Evolutionary conservation across 2,797 vertebrate species (phyloP).

Genomic region (Gymnothorax javanicus): DNA sequence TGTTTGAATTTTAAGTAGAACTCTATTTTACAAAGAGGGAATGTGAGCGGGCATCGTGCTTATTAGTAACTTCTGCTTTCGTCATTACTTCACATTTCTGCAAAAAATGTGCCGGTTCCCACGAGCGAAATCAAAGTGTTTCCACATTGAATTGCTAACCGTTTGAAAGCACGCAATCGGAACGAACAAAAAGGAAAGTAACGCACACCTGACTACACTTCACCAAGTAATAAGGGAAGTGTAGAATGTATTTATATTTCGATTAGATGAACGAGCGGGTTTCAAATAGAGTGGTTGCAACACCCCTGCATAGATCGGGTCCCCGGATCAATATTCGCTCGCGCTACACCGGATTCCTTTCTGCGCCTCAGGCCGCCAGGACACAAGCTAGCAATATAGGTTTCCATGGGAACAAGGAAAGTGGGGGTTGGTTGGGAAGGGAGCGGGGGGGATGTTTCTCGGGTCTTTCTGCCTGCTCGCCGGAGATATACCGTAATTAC

Average conservation of each 20-base stretch:
- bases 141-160: not conserved
- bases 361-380: conserved; percentile 43
- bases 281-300: conserved; percentile 11
- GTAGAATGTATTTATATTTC: conserved; percentile 8
- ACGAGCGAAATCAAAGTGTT: not conserved
- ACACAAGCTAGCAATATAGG: conserved; percentile 47
- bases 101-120: not conserved
- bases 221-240: not conserved
- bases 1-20: not conserved
- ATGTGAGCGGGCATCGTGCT: not conserved
- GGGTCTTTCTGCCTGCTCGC: conserved; percentile 35
- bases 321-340: conserved; percentile 40
- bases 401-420: conserved; percentile 60
- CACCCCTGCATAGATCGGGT: conserved; percentile 6
- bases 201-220: not conserved
- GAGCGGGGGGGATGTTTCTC: conserved; percentile 20
- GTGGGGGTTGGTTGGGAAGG: conserved; percentile 42
- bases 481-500: conserved; percentile 47
- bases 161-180: not conserved
- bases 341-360: conserved; percentile 27
- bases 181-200: not conserved
- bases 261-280: conserved; percentile 29
- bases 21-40: not conserved
- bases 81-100: not conserved
- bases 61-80: not conserved